A percentile compares a stretch with the other conserved stretches of the same genome.
phyloP scores from a whole-genome alignment of 2,888 invertebrate genomes.

The Koerneria pararmatus region DNA sequence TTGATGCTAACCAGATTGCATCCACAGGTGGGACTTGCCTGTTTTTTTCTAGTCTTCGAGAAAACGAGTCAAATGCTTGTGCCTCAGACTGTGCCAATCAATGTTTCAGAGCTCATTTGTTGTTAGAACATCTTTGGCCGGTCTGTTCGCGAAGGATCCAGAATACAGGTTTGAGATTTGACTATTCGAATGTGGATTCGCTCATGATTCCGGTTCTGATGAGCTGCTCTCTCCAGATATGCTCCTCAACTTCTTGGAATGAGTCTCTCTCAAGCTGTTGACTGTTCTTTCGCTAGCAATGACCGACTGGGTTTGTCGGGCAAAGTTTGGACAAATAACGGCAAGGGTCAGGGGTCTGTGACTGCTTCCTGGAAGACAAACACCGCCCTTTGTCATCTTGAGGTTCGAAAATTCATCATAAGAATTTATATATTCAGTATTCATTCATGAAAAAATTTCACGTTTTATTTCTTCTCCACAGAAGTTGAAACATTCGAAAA shows the following conservation, averaged over 20 bases:
- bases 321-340: slow-evolving; percentile 47
- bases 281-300: slow-evolving; percentile 42
- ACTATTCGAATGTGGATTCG: no score
- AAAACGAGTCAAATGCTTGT: no score
- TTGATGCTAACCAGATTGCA: slow-evolving; percentile 83
- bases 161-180: slow-evolving; percentile 43
- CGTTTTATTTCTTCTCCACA: neutral
- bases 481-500: neutral
- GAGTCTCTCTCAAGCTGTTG: slow-evolving; percentile 47
- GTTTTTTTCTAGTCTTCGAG: no score
- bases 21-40: slow-evolving; percentile 74
- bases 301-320: slow-evolving; percentile 53
- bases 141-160: slow-evolving; percentile 44
- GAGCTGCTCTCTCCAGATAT: slow-evolving; percentile 31
- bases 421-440: neutral
- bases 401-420: slow-evolving; percentile 34
- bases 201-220: neutral
- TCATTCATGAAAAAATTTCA: neutral
- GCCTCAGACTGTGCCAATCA: neutral
- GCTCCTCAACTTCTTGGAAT: slow-evolving; percentile 48
- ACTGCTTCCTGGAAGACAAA: slow-evolving; percentile 48
- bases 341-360: slow-evolving; percentile 52
- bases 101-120: slow-evolving; percentile 34
- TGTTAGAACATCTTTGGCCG: slow-evolving; percentile 47
- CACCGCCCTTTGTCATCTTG: slow-evolving; percentile 39